Evolutionary conservation across 2,113 vertebrate genomes (phyloP).

Genomic region (Gasterosteus nipponicus): DNA sequence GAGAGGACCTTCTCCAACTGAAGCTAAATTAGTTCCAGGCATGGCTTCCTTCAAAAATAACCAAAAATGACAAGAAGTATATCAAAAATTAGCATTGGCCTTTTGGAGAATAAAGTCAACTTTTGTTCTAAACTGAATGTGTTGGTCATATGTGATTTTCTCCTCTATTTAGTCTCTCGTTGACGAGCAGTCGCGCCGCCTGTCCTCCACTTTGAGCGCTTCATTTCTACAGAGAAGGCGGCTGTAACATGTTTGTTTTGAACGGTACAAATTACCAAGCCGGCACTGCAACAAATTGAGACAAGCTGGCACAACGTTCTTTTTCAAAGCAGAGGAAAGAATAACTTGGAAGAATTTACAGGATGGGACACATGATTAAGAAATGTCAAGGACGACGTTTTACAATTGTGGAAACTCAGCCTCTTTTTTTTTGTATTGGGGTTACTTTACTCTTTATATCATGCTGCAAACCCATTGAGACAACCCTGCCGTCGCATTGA

Average conservation of each 20-base stretch:
- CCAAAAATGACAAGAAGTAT: constrained; percentile 24
- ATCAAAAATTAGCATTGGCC: constrained; percentile 17
- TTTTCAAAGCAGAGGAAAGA: background rate
- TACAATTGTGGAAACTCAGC: no score
- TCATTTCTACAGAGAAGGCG: background rate
- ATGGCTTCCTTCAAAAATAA: constrained; percentile 11
- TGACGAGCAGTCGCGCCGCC: background rate
- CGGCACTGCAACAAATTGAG: background rate
- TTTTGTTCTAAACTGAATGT: constrained; percentile 4
- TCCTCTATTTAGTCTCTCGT: constrained; percentile 23
- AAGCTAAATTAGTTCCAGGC: constrained; percentile 8
- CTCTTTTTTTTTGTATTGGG: no score
- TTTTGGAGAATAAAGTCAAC: background rate
- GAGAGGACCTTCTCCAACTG: background rate
- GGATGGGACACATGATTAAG: background rate
- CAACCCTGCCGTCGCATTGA: background rate
- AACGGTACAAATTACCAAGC: background rate
- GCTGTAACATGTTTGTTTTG: background rate
- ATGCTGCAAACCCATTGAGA: background rate
- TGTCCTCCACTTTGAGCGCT: background rate
- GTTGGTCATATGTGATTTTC: constrained; percentile 18
- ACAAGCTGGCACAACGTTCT: no score
- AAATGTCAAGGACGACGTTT: background rate
- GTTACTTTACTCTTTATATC: no score
- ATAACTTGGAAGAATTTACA: background rate